Conservation (phyloP, 1,140 invertebrate species). For the Aphidius gifuensis region DNA sequence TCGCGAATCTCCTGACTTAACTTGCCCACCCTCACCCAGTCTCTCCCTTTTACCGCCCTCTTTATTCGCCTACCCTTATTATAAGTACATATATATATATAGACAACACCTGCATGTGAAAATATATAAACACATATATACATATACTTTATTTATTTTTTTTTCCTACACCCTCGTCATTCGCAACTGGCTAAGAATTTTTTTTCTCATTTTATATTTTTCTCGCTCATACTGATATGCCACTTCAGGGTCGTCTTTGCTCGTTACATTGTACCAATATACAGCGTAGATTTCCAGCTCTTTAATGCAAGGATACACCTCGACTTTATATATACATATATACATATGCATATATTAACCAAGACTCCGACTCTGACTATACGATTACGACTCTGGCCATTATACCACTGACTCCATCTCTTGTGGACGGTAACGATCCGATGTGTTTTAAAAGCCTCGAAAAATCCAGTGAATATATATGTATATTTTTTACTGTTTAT, state of each 20-base stretch:
- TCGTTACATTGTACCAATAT: conserved; percentile 17
- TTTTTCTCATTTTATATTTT: conserved; percentile 5
- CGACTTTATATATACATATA: conserved; percentile 1
- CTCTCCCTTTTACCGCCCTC: background rate
- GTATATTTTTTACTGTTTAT: too few relatives aligned
- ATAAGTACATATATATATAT: too few relatives aligned
- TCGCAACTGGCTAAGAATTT: too few relatives aligned
- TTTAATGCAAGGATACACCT: conserved; percentile 17
- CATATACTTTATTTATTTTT: too few relatives aligned
- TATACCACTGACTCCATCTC: conserved; percentile 1
- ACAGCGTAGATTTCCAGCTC: conserved; percentile 11
- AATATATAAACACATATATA: too few relatives aligned
- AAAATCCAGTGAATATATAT: background rate
- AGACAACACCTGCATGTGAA: too few relatives aligned
- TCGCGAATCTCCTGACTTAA: conserved; percentile 2
- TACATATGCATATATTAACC: background rate
- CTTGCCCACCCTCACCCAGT: conserved; percentile 6
- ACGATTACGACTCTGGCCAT: conserved; percentile 4
- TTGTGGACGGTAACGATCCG: conserved; percentile 10
- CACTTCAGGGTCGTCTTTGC: conserved; percentile 21
- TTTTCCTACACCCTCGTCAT: too few relatives aligned
- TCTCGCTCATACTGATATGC: conserved; percentile 10
- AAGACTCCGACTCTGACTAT: background rate
- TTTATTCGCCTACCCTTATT: too few relatives aligned
- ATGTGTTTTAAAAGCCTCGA: conserved; percentile 10